phyloP scores from a whole-genome alignment of 1,140 invertebrate genomes.

The Calliopsis andreniformis region DNA sequence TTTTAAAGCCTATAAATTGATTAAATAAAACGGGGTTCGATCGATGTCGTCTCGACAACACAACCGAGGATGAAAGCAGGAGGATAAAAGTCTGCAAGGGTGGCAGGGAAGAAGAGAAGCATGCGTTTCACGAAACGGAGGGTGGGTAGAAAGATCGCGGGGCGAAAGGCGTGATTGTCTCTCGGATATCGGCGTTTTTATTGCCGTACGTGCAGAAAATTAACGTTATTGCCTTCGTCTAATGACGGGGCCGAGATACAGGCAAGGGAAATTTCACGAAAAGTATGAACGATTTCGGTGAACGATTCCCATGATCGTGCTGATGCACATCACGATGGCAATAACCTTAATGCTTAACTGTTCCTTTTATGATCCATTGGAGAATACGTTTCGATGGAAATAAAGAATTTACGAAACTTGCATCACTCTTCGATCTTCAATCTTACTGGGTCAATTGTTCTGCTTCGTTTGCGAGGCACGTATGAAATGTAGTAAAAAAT shows the following conservation, averaged over 20 bases:
- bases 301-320: background rate
- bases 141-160: constrained; percentile 3
- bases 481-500: too few species aligned
- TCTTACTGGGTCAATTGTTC: background rate
- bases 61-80: background rate
- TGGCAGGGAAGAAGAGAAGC: background rate
- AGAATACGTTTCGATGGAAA: constrained; percentile 28
- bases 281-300: constrained; percentile 2
- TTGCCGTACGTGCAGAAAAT: constrained; percentile 6
- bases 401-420: constrained; percentile 26
- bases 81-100: background rate
- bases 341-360: constrained; percentile 33
- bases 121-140: background rate
- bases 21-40: constrained; percentile 30
- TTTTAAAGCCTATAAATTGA: constrained; percentile 21
- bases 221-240: constrained; percentile 32
- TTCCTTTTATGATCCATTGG: constrained; percentile 26
- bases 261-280: background rate
- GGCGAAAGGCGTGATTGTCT: constrained; percentile 26
- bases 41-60: background rate
- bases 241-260: constrained; percentile 1
- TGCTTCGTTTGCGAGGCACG: too few species aligned
- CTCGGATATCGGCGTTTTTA: constrained; percentile 1
- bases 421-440: background rate
- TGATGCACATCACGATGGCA: constrained; percentile 24